These are phyloP conservation scores for Syngnathus typhle DNA, from an alignment of 2,113 vertebrate genomes.

Conservation along the genomic window DNA sequence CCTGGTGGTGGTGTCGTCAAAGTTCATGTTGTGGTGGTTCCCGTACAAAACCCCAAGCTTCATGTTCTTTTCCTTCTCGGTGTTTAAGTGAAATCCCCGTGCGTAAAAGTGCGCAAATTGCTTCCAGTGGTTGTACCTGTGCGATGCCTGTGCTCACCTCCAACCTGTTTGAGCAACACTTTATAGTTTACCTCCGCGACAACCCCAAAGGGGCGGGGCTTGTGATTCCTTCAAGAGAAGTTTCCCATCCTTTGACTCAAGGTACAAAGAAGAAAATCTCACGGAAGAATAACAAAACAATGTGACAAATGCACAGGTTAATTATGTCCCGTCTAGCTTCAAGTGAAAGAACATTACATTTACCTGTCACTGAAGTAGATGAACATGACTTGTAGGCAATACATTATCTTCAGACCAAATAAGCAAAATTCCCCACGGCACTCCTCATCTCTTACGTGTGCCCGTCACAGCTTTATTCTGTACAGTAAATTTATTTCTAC, in stretches of 20 bases:
- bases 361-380: background rate
- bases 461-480: too few species aligned
- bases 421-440: too few species aligned
- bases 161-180: slow-evolving; percentile 24
- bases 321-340: background rate
- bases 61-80: slow-evolving; percentile 57
- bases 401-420: too few species aligned
- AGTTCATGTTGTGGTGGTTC: slow-evolving; percentile 65
- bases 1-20: slow-evolving; percentile 58
- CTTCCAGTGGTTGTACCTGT: slow-evolving; percentile 33
- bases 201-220: slow-evolving; percentile 63
- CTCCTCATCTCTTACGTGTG: too few species aligned
- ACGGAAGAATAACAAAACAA: background rate
- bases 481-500: too few species aligned
- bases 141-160: slow-evolving; percentile 48
- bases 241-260: background rate
- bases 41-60: slow-evolving; percentile 80
- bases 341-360: background rate
- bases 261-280: background rate
- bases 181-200: slow-evolving; percentile 70
- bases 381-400: background rate
- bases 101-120: background rate
- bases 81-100: background rate
- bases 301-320: background rate
- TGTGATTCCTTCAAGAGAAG: background rate